Percentiles rank a stretch among this genome's conserved stretches.
phyloP scores from a whole-genome alignment of 2,113 vertebrate genomes.

The Platysteira castanea region DNA sequence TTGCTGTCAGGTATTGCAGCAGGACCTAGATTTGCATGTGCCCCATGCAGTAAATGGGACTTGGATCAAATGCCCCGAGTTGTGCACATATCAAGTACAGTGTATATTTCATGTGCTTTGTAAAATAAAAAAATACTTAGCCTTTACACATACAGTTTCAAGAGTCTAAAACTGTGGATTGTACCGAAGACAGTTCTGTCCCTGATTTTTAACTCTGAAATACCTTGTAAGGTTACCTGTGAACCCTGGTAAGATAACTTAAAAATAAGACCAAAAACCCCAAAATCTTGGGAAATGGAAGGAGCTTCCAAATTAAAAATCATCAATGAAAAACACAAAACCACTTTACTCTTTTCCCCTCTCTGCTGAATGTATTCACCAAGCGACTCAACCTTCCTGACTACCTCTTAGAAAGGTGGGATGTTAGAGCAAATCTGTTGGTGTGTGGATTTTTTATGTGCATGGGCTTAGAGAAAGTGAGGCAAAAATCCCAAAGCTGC shows the following conservation, averaged over 20 bases:
- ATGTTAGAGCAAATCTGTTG: neutral
- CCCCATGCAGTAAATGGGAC: neutral
- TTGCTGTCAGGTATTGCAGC: neutral
- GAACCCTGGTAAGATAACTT: neutral
- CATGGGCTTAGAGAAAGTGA: neutral
- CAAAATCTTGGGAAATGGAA: neutral
- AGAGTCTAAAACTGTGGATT: neutral
- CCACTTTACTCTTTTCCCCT: neutral
- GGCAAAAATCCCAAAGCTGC: neutral
- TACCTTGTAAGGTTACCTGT: neutral
- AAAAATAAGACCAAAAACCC: neutral
- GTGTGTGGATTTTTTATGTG: neutral
- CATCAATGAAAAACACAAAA: neutral
- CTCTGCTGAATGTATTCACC: neutral
- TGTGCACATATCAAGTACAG: neutral
- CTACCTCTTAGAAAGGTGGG: neutral
- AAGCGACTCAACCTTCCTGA: neutral
- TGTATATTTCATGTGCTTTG: fast-evolving
- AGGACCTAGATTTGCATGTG: neutral
- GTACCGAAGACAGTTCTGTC: neutral
- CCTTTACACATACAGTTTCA: neutral
- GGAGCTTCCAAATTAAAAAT: neutral
- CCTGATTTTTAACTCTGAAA: neutral
- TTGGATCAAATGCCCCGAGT: neutral
- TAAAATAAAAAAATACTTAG: neutral